These are phyloP conservation scores for Sprattus sprattus DNA, from an alignment of 2,113 vertebrate genomes.

Conservation along the genomic window DNA sequence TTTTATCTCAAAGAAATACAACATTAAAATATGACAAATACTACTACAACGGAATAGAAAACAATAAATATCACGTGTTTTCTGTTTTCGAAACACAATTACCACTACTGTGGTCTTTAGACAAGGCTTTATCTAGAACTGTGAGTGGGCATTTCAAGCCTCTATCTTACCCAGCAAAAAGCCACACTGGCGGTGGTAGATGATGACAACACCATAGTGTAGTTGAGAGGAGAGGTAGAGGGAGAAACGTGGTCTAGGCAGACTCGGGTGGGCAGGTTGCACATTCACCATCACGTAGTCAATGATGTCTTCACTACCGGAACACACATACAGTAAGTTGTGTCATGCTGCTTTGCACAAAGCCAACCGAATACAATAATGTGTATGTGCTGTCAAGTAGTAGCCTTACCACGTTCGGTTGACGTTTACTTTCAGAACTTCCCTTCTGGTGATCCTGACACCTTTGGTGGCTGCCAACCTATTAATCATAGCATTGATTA, in stretches of 20 bases:
- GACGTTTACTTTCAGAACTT: slow-evolving; percentile 77
- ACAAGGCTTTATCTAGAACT: neutral
- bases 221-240: slow-evolving; percentile 84
- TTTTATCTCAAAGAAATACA: no score
- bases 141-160: neutral
- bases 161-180: slow-evolving; percentile 74
- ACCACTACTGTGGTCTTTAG: neutral
- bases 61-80: no score
- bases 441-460: slow-evolving; percentile 68
- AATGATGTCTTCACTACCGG: slow-evolving; percentile 73
- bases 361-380: neutral
- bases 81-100: neutral
- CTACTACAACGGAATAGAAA: no score
- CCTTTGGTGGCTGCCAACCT: slow-evolving; percentile 81
- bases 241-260: slow-evolving; percentile 76
- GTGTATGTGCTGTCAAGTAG: neutral
- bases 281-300: slow-evolving; percentile 74
- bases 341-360: neutral
- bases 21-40: no score
- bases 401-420: slow-evolving; percentile 71
- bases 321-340: neutral
- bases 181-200: slow-evolving; percentile 78
- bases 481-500: neutral
- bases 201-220: slow-evolving; percentile 77
- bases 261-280: slow-evolving; percentile 57